These are phyloP conservation scores for Hypomecis punctinalis DNA, from an alignment of 2,888 invertebrate genomes.

Conservation along the genomic window DNA sequence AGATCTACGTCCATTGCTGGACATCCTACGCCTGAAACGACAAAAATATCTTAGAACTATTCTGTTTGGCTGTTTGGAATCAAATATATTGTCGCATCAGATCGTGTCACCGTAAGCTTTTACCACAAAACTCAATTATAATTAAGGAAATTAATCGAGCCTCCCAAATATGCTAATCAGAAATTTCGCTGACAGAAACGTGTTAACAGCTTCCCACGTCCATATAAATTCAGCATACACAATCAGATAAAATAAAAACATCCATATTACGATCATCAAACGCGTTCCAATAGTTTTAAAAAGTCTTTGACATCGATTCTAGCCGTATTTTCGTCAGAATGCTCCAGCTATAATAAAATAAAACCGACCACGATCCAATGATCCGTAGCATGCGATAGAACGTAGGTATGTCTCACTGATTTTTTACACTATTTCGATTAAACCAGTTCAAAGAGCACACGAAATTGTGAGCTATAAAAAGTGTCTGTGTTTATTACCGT, in stretches of 20 bases:
- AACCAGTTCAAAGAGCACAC: slow-evolving; percentile 80
- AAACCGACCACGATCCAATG: slow-evolving; percentile 64
- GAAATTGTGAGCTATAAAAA: slow-evolving; percentile 67
- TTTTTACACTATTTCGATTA: slow-evolving; percentile 71
- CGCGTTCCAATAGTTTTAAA: slow-evolving; percentile 38
- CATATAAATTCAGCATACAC: slow-evolving; percentile 29
- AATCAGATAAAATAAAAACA: slow-evolving; percentile 41
- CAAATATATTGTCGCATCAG: not conserved
- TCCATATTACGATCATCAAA: slow-evolving; percentile 36
- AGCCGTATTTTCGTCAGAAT: slow-evolving; percentile 38
- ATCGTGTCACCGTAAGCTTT: slow-evolving; percentile 7
- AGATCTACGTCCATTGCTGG: no score
- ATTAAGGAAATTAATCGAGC: slow-evolving; percentile 13
- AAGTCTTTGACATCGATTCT: slow-evolving; percentile 35
- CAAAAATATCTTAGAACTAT: no score
- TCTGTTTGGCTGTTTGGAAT: slow-evolving; percentile 2
- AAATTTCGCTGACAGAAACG: slow-evolving; percentile 30
- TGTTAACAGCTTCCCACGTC: slow-evolving; percentile 32
- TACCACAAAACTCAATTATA: slow-evolving; percentile 18
- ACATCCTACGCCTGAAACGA: no score
- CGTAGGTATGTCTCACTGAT: slow-evolving; percentile 59
- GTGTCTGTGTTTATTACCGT: slow-evolving; percentile 44
- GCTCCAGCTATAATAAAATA: slow-evolving; percentile 59
- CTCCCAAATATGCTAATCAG: slow-evolving; percentile 24
- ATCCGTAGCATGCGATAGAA: slow-evolving; percentile 68